phyloP scores from a whole-genome alignment of 1,140 invertebrate species.

The Pogonomyrmex californicus region DNA sequence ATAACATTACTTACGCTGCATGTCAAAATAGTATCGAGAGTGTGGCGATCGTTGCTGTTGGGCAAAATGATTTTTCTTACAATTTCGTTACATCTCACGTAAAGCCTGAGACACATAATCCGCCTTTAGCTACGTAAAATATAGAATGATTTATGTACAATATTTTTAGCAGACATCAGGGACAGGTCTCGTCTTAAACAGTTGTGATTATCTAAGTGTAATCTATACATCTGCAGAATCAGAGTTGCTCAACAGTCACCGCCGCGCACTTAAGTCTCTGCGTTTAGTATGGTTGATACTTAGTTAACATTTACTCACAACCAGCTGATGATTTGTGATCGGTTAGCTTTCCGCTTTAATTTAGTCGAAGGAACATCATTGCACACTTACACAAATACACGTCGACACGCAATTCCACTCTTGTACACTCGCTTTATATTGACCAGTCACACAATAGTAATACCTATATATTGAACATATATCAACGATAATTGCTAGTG shows the following conservation, averaged over 20 bases:
- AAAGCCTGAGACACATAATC: conserved; percentile 25
- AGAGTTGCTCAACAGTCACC: conserved; percentile 25
- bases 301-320: conserved; percentile 81
- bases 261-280: conserved; percentile 59
- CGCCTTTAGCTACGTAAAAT: conserved; percentile 18
- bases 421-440: not conserved
- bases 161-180: conserved; percentile 23
- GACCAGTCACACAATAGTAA: conserved; percentile 15
- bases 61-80: conserved; percentile 10
- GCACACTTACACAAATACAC: conserved; percentile 25
- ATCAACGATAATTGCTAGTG: conserved; percentile 37
- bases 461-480: conserved; percentile 23
- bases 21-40: conserved; percentile 46
- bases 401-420: conserved; percentile 23
- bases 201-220: conserved; percentile 2
- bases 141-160: conserved; percentile 13
- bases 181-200: not conserved
- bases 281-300: conserved; percentile 58
- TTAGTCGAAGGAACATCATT: conserved; percentile 69
- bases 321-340: conserved; percentile 82
- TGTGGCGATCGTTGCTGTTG: conserved; percentile 29
- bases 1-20: conserved; percentile 54
- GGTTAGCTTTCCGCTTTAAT: conserved; percentile 68
- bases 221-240: conserved; percentile 36
- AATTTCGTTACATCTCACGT: not conserved